A percentile compares a stretch with the other conserved stretches of the same genome.
Conservation (phyloP, 2,888 invertebrate genomes). For the Octonoba sinensis region DNA sequence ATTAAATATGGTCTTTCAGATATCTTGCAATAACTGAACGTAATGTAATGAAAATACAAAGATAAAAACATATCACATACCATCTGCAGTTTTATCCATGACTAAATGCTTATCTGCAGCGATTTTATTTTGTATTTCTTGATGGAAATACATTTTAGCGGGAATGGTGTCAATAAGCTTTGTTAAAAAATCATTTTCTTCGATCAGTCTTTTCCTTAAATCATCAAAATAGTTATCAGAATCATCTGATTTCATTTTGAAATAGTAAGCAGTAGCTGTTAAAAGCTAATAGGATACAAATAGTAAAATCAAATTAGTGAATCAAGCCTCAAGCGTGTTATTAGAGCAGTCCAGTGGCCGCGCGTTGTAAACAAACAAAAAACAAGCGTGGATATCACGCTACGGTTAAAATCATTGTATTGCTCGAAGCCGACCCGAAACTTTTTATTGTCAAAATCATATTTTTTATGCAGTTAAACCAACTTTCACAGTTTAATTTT, state of each 20-base stretch:
- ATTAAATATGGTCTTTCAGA: background rate
- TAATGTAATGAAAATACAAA: background rate
- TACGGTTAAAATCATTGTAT: no score
- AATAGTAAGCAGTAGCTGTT: no score
- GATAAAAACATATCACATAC: slow-evolving; percentile 20
- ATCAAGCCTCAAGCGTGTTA: no score
- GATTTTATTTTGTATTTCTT: slow-evolving; percentile 62
- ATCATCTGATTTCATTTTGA: background rate
- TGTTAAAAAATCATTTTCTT: slow-evolving; percentile 63
- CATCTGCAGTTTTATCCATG: slow-evolving; percentile 57
- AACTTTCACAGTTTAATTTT: no score
- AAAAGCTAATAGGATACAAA: no score
- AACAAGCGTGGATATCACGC: no score
- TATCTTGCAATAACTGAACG: background rate
- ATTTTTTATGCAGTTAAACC: no score
- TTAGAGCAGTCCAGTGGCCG: no score
- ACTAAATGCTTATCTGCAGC: slow-evolving; percentile 42
- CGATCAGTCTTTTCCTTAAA: slow-evolving; percentile 18
- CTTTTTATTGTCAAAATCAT: no score
- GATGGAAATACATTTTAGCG: slow-evolving; percentile 64
- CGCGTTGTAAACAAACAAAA: no score
- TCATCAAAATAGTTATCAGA: slow-evolving; percentile 2
- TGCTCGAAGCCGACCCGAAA: no score
- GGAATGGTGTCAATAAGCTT: slow-evolving; percentile 65
- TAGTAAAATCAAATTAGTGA: no score